Evolutionary conservation across 2,113 vertebrate species (phyloP).

Genomic region (Struthio camelus): DNA sequence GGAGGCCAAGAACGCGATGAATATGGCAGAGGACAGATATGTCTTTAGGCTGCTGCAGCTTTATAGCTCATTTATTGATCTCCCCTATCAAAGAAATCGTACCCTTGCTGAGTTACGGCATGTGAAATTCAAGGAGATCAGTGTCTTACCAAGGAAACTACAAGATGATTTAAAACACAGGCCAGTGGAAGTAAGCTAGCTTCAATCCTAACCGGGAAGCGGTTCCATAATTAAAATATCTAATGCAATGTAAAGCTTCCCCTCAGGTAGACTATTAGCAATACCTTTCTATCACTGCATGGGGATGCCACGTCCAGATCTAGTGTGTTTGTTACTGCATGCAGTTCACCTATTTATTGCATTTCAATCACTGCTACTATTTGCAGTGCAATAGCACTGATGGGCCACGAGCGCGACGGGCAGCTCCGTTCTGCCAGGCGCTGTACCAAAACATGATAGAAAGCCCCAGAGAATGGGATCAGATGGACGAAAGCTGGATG

Average conservation of each 20-base stretch:
- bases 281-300: background rate
- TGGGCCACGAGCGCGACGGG: background rate
- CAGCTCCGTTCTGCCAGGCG: background rate
- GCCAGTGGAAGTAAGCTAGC: background rate
- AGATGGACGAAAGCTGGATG: background rate
- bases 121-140: background rate
- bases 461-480: background rate
- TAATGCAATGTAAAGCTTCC: background rate
- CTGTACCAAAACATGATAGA: background rate
- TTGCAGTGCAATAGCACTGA: background rate
- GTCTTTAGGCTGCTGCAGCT: background rate
- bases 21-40: accelerated
- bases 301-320: background rate
- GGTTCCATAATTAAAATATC: background rate
- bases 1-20: background rate
- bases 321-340: background rate
- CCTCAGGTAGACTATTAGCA: background rate
- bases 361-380: background rate
- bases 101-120: background rate
- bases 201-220: background rate
- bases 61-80: background rate
- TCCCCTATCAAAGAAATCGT: background rate
- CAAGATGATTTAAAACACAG: conserved; percentile 5
- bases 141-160: background rate
- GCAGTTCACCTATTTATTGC: background rate